phyloP scores from a whole-genome alignment of 1,140 invertebrate genomes.

The Drosophila ohnishii region DNA sequence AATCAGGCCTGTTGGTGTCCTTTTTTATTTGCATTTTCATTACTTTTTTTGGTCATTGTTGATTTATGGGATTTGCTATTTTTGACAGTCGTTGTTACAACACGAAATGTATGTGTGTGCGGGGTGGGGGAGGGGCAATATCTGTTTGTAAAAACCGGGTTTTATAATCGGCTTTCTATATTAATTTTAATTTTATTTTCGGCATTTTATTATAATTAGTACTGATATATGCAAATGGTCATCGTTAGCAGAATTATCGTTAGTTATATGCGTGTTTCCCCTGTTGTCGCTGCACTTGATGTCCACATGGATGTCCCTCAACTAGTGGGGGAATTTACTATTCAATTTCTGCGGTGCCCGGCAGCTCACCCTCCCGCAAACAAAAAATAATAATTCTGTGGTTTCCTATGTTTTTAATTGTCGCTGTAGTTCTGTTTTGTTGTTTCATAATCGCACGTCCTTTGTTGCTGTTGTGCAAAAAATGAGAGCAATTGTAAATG shows the following conservation, averaged over 20 bases:
- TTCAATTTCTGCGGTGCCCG: conserved; percentile 33
- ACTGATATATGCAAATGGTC: conserved; percentile 80
- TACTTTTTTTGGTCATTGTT: conserved; percentile 59
- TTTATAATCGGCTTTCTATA: conserved; percentile 82
- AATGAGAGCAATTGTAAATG: conserved; percentile 27
- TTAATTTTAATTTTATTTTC: conserved; percentile 83
- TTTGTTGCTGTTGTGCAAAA: conserved; percentile 48
- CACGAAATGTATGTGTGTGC: conserved; percentile 12
- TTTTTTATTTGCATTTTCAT: conserved; percentile 33
- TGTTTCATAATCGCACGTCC: conserved; percentile 58
- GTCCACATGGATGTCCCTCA: conserved; percentile 44
- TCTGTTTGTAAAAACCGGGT: conserved; percentile 29
- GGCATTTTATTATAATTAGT: conserved; percentile 82
- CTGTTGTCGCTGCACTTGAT: conserved; percentile 66
- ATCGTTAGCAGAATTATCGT: conserved; percentile 64
- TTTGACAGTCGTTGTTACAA: conserved; percentile 66
- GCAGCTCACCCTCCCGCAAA: not conserved
- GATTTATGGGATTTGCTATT: conserved; percentile 81
- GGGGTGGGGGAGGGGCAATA: not conserved
- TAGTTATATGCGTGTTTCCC: conserved; percentile 19
- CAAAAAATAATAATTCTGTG: conserved; percentile 66
- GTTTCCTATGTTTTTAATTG: conserved; percentile 76
- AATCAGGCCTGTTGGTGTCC: conserved; percentile 32
- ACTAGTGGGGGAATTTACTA: conserved; percentile 51
- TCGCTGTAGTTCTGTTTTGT: conserved; percentile 36